A percentile compares a stretch with the other conserved stretches of the same genome.
Evolutionary conservation across 1,140 invertebrate genomes (phyloP).

Genomic region (Drosophila serrata): DNA sequence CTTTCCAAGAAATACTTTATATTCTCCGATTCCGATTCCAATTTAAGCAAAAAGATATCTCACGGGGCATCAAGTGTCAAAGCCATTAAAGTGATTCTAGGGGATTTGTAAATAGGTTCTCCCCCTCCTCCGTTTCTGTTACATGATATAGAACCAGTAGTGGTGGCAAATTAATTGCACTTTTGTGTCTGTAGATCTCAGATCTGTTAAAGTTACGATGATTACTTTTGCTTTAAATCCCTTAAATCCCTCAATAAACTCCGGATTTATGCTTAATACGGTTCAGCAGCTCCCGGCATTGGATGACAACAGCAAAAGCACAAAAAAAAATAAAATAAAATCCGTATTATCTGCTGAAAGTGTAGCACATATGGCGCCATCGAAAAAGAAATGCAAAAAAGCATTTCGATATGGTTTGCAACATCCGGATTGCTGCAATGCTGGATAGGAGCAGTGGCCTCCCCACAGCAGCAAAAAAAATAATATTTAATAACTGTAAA

Average conservation of each 20-base stretch:
- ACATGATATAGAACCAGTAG: not conserved
- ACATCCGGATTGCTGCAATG: constrained; percentile 34
- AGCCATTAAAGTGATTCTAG: constrained; percentile 10
- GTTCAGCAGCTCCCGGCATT: not conserved
- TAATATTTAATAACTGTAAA: constrained; percentile 72
- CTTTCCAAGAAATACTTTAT: not conserved
- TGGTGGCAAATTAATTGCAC: constrained; percentile 6
- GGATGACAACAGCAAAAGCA: not conserved
- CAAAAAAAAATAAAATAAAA: not conserved
- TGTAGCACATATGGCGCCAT: constrained; percentile 31
- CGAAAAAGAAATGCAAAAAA: constrained; percentile 27
- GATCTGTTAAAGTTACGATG: not conserved
- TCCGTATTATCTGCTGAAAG: constrained; percentile 16
- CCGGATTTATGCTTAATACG: constrained; percentile 10
- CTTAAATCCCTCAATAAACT: constrained; percentile 13
- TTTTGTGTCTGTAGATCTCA: not conserved
- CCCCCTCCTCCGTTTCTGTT: not conserved
- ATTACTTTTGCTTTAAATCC: not conserved
- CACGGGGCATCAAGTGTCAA: constrained; percentile 1
- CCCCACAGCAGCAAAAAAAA: constrained; percentile 8
- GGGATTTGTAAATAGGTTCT: constrained; percentile 7
- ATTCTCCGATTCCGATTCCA: not conserved
- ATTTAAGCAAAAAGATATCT: not conserved
- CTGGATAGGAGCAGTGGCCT: not conserved
- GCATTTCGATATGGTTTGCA: constrained; percentile 36